A percentile compares a stretch with the other conserved stretches of the same genome.
Evolutionary conservation across 1,140 invertebrate species (phyloP).

Genomic region (Macrostomum lignano): DNA sequence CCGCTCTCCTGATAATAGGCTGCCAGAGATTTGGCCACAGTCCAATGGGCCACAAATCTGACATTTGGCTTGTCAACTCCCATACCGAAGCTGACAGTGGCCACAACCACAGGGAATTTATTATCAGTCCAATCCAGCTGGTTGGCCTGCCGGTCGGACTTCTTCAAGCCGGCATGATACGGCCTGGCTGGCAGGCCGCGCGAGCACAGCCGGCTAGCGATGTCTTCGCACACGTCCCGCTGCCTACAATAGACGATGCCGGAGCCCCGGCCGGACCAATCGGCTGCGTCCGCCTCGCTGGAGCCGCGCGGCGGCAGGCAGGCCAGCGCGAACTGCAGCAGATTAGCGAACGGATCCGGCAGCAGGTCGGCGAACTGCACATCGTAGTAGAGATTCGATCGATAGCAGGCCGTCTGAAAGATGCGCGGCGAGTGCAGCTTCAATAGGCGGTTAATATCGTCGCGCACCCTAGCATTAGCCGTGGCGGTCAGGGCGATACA

Average conservation of each 20-base stretch:
- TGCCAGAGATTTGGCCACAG: slow-evolving; percentile 27
- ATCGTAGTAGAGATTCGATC: slow-evolving; percentile 41
- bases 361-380: slow-evolving; percentile 47
- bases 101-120: slow-evolving; percentile 32
- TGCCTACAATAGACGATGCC: slow-evolving; percentile 43
- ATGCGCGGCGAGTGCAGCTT: slow-evolving; percentile 28
- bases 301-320: too few relatives aligned
- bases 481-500: slow-evolving; percentile 65
- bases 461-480: slow-evolving; percentile 32
- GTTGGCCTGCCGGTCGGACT: slow-evolving; percentile 28
- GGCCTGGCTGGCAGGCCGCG: slow-evolving; percentile 18
- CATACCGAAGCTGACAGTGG: slow-evolving; percentile 45
- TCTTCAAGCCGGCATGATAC: slow-evolving; percentile 28
- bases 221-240: slow-evolving; percentile 35
- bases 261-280: too few relatives aligned
- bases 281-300: too few relatives aligned
- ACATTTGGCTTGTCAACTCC: slow-evolving; percentile 42
- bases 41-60: slow-evolving; percentile 66
- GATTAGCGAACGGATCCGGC: slow-evolving; percentile 40
- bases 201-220: slow-evolving; percentile 32
- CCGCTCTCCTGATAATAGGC: slow-evolving; percentile 34
- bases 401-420: slow-evolving; percentile 37
- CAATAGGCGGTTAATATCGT: slow-evolving; percentile 34
- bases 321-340: slow-evolving; percentile 37
- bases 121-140: slow-evolving; percentile 40